phyloP scores from a whole-genome alignment of 2,888 invertebrate species.

The Nesidiocoris tenuis region DNA sequence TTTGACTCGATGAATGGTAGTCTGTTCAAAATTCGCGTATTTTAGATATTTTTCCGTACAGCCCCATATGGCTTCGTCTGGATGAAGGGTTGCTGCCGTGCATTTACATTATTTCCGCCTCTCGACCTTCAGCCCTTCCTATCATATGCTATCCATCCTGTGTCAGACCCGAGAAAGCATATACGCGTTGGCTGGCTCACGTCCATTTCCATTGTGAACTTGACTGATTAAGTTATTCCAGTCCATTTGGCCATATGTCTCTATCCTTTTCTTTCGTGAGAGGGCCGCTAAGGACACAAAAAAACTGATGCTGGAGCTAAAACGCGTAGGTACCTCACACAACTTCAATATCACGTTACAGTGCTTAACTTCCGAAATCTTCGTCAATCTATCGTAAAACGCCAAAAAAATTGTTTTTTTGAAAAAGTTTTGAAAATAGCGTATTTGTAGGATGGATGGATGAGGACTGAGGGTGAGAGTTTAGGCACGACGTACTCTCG shows the following conservation, averaged over 20 bases:
- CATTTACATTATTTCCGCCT: not conserved
- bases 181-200: not conserved
- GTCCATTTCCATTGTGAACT: not conserved
- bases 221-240: not conserved
- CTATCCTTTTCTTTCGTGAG: not conserved
- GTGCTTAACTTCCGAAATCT: no score
- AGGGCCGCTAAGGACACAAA: no score
- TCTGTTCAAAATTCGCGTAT: not conserved
- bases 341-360: no score
- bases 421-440: no score
- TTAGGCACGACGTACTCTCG: no score
- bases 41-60: not conserved
- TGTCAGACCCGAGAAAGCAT: not conserved
- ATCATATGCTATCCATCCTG: not conserved
- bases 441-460: no score
- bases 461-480: no score
- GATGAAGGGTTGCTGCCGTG: not conserved
- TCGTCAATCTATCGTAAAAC: no score
- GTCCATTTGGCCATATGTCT: not conserved
- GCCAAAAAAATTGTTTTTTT: no score
- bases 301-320: no score
- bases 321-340: no score
- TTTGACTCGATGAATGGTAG: no score
- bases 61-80: not conserved
- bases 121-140: not conserved